Conservation (phyloP, 2,888 invertebrate species). For the Neoitamus cyanurus region DNA sequence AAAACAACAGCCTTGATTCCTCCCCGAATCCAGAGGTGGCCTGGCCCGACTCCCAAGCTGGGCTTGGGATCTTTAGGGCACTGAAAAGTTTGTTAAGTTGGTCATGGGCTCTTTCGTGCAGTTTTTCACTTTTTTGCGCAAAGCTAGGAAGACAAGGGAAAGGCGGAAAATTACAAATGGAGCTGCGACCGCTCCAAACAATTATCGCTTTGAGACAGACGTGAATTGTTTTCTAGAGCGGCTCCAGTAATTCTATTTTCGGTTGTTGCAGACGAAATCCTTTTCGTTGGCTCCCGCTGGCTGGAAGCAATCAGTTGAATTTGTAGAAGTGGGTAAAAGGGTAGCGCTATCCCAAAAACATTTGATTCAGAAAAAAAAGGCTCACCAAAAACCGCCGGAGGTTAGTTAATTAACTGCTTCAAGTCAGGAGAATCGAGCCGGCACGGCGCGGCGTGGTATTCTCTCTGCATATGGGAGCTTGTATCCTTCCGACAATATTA, state of each 20-base stretch:
- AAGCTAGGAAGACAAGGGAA: background rate
- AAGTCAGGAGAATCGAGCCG: no score
- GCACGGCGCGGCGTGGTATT: no score
- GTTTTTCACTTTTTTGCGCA: background rate
- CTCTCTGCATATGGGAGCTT: background rate
- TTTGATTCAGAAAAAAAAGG: background rate
- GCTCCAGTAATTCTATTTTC: background rate
- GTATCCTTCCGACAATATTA: background rate
- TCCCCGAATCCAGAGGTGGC: background rate
- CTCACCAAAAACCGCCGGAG: background rate
- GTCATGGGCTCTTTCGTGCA: constrained; percentile 10
- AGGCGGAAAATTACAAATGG: constrained; percentile 13
- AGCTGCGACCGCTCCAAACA: background rate
- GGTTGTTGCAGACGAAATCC: background rate
- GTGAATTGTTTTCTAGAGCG: background rate
- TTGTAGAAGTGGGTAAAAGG: background rate
- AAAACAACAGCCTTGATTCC: background rate
- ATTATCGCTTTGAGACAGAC: constrained; percentile 23
- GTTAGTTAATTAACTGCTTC: background rate
- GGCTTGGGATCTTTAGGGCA: background rate
- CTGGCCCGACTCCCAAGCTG: background rate
- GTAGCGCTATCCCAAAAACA: background rate
- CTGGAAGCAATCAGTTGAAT: background rate
- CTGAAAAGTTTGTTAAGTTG: background rate
- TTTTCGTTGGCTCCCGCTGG: background rate